Evolutionary conservation across 2,797 vertebrate species (phyloP).

Genomic region (Phalloptychus januarius): DNA sequence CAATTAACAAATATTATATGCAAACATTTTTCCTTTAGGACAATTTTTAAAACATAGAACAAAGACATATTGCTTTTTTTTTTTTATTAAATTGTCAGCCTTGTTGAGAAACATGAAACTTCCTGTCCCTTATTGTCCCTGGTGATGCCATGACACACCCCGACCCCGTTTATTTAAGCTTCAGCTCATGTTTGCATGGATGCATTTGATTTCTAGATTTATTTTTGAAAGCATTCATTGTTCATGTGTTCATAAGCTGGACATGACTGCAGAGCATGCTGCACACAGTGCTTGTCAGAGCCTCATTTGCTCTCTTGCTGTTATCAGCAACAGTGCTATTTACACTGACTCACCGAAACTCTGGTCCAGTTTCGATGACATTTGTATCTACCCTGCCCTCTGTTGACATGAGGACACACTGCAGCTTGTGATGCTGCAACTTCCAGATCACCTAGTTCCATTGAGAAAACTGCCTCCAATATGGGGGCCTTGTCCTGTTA

Average conservation of each 20-base stretch:
- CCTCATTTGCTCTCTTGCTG: constrained; percentile 65
- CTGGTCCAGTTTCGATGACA: constrained; percentile 73
- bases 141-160: constrained; percentile 9
- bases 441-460: constrained; percentile 3
- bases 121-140: not conserved
- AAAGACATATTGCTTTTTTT: not conserved
- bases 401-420: constrained; percentile 75
- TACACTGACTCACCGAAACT: constrained; percentile 83
- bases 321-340: constrained; percentile 77
- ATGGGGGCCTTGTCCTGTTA: not conserved
- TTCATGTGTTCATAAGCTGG: constrained; percentile 37
- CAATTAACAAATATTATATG: not conserved
- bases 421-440: constrained; percentile 34
- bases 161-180: constrained; percentile 14
- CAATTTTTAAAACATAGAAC: not conserved
- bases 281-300: constrained; percentile 48
- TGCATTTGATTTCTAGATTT: constrained; percentile 46
- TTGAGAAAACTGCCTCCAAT: not conserved
- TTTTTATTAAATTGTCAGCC: not conserved
- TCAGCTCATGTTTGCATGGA: constrained; percentile 49
- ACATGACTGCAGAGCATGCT: not conserved
- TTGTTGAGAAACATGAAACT: not conserved
- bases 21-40: not conserved
- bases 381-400: constrained; percentile 79
- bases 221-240: constrained; percentile 51